Evolutionary conservation across 2,797 vertebrate species (phyloP), one percentile per base, ranked within the genome.

Genomic region (Eulemur rubriventer): DNA sequence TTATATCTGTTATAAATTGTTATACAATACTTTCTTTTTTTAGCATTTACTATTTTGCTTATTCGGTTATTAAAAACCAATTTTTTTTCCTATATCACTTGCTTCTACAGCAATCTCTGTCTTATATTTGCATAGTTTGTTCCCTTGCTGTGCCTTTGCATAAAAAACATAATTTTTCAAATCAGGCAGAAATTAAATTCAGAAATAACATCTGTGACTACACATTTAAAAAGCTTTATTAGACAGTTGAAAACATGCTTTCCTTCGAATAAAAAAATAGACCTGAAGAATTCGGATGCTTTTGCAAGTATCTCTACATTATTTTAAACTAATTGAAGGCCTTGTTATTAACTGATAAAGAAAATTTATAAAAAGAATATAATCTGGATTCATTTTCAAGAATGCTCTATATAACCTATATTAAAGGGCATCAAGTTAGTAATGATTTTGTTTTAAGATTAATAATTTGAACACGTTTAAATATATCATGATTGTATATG

Each of bases 201-300:
- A 91, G 96, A 96, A 97, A 97, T 94, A 96, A 76, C 69, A 93
- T 95, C 93, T 97, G 97, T 98, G 97, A 97, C 97, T 89, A 91
- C 89, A 97, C 97, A 97, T 98, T 96, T 92, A 76, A 92, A 97
- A 94, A 86, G 78, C 79, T 95, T 86, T 96, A 98, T 97, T 96
- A 96, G 70, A 89, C 35, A 59, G 93, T 67, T 86, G n/a, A 96
- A 94, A 96, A 80, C 81, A 96, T 67, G 28, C 30, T 89, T 95
- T 92, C 38, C 43, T 91, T 83, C 83, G 46, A 75, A 89, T 20
- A 78, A 92, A 76, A 79, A 81, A 67, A 69, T 35, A 75, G 78
- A 92, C 30, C 16, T 86, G 24, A 38, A 83, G 30, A 89, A 81
- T 78, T 67, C 67, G 82, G 16, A 86, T 30, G n/a, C 1, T 30